Evolutionary conservation across 2,888 invertebrate genomes (phyloP), one percentile per base, ranked within the genome.

Genomic region (Melanotus villosus): DNA sequence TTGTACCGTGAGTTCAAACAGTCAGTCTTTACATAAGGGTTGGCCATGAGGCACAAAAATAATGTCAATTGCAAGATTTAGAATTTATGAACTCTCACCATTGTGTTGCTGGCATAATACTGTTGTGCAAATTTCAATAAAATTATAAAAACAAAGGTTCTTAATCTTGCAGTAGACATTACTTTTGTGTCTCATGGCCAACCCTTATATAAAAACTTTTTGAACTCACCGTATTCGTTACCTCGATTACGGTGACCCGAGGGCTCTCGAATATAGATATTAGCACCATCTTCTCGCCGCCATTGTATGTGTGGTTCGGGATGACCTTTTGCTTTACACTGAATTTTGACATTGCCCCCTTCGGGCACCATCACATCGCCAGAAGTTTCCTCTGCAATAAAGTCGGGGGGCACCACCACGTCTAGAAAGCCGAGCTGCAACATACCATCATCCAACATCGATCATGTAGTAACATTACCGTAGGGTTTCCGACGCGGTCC

Each of bases 321-420:
- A 81, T 92, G 91, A 9, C 96, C 96, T 65, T 89, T 89, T 1
- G 96, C 96, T 66, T 90, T 89, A 80, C 92, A 92, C 38, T 89
- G 88, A 65, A 92, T 84, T 75, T 87, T 88, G 9, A 89, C 90
- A 0, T 88, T 89, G 34, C 93, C 93, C 60, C 95, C 95, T 87
- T 96, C 96, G 21, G 92, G 91, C 26, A 95, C 93, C 89, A 93
- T 93, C 10, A 95, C 88, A 82, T 97, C 96, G 0, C 95, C 92
- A n/a, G 95, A 95, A 21, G 95, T 95, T 80, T 94, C 94, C 80
- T 94, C 94, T 14, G 90, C 82, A 71, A 95, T 89, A 79, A 97
- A 96, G 84, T 96, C 95, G n/a, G 97, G 97, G 30, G 97, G 95
- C 74, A 96, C 91, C 21, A 95, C 93, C 59, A 97, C 95, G 75